A percentile compares a stretch with the other conserved stretches of the same genome.
These are phyloP conservation scores for Mycalesis mineus DNA, from an alignment of 2,888 invertebrate species.

Conservation along the genomic window DNA sequence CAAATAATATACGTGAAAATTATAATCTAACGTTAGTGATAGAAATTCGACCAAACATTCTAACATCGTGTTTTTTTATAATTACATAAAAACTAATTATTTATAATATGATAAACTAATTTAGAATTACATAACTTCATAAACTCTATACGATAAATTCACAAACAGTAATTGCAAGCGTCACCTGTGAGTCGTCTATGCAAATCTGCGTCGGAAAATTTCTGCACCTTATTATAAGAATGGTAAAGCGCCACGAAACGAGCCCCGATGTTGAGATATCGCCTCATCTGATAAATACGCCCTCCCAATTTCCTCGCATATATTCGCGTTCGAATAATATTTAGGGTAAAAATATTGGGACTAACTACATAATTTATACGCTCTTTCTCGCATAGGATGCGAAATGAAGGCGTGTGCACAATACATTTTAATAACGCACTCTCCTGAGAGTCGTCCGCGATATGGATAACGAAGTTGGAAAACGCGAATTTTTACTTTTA, in stretches of 20 bases:
- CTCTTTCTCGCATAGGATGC: slow-evolving; percentile 47
- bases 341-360: slow-evolving; percentile 72
- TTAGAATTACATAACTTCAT: slow-evolving; percentile 43
- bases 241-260: slow-evolving; percentile 44
- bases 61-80: no score
- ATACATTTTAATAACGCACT: slow-evolving; percentile 76
- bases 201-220: slow-evolving; percentile 64
- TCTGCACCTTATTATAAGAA: slow-evolving; percentile 71
- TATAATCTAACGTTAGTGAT: no score
- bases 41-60: no score
- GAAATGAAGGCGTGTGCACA: slow-evolving; percentile 62
- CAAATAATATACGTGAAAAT: no score
- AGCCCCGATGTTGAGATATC: slow-evolving; percentile 52
- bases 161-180: slow-evolving; percentile 69
- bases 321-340: slow-evolving; percentile 63
- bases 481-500: slow-evolving; percentile 67
- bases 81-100: not conserved
- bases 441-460: slow-evolving; percentile 63
- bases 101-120: not conserved
- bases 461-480: slow-evolving; percentile 65
- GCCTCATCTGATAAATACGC: slow-evolving; percentile 67
- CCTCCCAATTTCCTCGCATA: slow-evolving; percentile 68
- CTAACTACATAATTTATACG: slow-evolving; percentile 67
- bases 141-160: slow-evolving; percentile 62
- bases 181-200: slow-evolving; percentile 71